Evolutionary conservation across 2,888 invertebrate genomes (phyloP).

Genomic region (Drosophila borealis): DNA sequence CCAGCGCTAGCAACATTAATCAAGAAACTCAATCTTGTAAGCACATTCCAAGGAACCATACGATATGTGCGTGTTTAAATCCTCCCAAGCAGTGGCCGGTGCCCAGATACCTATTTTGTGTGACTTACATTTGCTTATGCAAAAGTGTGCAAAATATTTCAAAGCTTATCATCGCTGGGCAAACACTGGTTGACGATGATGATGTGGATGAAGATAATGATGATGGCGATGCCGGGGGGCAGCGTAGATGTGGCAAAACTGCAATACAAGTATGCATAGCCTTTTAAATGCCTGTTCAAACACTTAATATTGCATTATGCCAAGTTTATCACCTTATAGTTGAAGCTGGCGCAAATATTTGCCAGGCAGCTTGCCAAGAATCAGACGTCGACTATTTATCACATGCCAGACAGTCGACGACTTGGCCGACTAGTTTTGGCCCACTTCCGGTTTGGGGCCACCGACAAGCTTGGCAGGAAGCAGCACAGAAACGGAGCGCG

Average conservation of each 20-base stretch:
- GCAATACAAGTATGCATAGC: conserved; percentile 49
- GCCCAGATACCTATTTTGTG: conserved; percentile 23
- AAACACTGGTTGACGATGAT: conserved; percentile 44
- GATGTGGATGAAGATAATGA: conserved; percentile 2
- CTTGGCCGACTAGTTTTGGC: conserved; percentile 33
- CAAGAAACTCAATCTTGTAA: conserved; percentile 64
- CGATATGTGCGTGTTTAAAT: conserved; percentile 13
- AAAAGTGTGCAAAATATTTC: conserved; percentile 57
- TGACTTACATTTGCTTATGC: conserved; percentile 50
- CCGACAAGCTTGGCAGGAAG: conserved; percentile 45
- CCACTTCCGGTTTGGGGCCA: conserved; percentile 22
- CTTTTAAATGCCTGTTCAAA: conserved; percentile 55
- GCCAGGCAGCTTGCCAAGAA: conserved; percentile 47
- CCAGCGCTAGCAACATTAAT: conserved; percentile 60
- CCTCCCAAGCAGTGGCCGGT: conserved; percentile 17
- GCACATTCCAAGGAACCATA: conserved; percentile 39
- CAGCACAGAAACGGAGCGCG: conserved; percentile 56
- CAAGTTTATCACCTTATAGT: conserved; percentile 73
- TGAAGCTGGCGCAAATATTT: conserved; percentile 62
- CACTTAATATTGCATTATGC: conserved; percentile 73
- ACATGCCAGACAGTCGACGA: conserved; percentile 32
- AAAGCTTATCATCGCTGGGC: conserved; percentile 60
- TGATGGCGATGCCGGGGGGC: conserved; percentile 2
- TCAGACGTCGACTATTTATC: conserved; percentile 55
- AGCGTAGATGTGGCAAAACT: conserved; percentile 26